phyloP scores from a whole-genome alignment of 2,113 vertebrate genomes.

The Halichoerus grypus region DNA sequence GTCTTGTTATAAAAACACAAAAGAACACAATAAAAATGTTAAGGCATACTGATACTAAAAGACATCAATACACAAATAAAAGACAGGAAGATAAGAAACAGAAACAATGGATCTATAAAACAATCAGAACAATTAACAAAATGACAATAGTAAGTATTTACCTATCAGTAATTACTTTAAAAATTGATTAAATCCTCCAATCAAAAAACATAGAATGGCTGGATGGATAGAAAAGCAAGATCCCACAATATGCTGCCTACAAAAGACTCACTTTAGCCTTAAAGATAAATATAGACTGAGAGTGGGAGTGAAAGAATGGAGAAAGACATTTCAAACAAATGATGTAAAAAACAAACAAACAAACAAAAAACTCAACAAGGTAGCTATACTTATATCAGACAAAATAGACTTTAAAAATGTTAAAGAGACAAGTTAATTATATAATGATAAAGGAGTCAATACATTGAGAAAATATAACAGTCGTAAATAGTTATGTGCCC shows the following conservation, averaged over 20 bases:
- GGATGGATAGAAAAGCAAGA: background rate
- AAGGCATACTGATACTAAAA: background rate
- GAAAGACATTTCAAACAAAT: background rate
- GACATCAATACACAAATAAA: background rate
- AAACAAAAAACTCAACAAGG: background rate
- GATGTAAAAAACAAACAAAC: background rate
- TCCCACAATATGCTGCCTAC: background rate
- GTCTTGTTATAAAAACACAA: background rate
- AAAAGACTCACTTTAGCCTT: background rate
- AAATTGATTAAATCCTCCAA: background rate
- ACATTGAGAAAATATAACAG: background rate
- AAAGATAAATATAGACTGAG: background rate
- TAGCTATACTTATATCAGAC: background rate
- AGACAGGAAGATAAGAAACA: background rate
- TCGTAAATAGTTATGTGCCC: background rate
- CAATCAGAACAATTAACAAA: background rate
- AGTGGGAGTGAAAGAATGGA: background rate
- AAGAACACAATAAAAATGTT: background rate
- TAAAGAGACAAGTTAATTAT: background rate
- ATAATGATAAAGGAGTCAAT: background rate
- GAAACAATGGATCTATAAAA: background rate
- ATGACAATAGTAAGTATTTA: background rate
- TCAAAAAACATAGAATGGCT: background rate
- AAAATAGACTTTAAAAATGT: background rate
- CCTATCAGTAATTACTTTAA: background rate